Evolutionary conservation across 2,113 vertebrate species (phyloP).

Genomic region (Ctenodactylus gundi): DNA sequence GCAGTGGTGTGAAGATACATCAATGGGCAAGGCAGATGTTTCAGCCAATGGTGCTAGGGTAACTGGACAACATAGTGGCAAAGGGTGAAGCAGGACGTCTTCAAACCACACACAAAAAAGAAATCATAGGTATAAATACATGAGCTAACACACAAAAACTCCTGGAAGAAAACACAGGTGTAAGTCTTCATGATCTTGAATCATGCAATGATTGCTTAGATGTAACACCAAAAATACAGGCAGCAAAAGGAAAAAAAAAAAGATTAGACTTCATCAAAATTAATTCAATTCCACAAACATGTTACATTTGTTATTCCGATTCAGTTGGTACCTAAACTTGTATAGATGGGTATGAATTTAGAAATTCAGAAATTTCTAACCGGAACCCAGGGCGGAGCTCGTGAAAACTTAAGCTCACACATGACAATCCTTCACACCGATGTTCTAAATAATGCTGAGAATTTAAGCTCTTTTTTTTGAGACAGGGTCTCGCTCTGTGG

Average conservation of each 20-base stretch:
- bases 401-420: not conserved
- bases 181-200: not conserved
- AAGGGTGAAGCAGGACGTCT: not conserved
- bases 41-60: not conserved
- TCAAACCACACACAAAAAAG: not conserved
- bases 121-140: not conserved
- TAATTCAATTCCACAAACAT: constrained; percentile 8
- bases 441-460: not conserved
- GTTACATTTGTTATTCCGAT: not conserved
- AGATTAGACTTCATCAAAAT: not conserved
- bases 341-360: not conserved
- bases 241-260: not conserved
- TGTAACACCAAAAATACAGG: not conserved
- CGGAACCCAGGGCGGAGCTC: not conserved
- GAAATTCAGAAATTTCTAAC: not conserved
- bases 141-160: not conserved
- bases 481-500: no score
- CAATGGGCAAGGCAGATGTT: not conserved
- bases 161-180: not conserved
- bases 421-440: not conserved
- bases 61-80: not conserved
- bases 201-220: not conserved
- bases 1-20: not conserved
- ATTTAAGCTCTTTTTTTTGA: no score
- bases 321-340: not conserved